Evolutionary conservation across 2,113 vertebrate species (phyloP).

Genomic region (Phocoena sinus): DNA sequence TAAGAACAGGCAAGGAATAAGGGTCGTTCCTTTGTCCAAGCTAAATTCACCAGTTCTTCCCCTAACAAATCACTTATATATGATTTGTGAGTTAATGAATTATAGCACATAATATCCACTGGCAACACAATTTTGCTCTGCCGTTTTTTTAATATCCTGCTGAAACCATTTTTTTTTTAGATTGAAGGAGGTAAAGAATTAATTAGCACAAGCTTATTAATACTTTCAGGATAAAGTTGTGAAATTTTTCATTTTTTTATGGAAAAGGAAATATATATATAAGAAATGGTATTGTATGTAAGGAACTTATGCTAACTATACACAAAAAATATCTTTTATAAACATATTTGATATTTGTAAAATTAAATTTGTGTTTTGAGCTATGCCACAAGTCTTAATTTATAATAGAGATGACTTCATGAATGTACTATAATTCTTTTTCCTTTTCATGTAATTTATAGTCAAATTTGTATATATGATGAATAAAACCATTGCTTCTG

Average conservation of each 20-base stretch:
- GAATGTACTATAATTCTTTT: background rate
- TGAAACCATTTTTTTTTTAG: background rate
- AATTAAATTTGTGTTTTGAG: background rate
- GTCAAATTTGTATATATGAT: background rate
- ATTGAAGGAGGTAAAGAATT: background rate
- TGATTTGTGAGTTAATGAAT: background rate
- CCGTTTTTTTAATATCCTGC: background rate
- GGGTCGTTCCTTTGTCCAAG: slow-evolving; percentile 11
- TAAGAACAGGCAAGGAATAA: background rate
- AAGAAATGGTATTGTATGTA: background rate
- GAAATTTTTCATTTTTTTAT: background rate
- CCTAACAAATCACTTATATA: slow-evolving; percentile 23
- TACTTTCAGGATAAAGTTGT: background rate
- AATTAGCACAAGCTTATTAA: background rate
- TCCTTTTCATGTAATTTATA: background rate
- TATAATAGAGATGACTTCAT: background rate
- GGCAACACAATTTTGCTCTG: background rate
- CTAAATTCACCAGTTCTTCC: slow-evolving; percentile 34
- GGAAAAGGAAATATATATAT: background rate
- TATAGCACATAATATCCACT: background rate
- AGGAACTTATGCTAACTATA: background rate
- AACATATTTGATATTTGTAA: background rate
- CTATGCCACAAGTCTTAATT: background rate
- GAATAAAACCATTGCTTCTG: background rate
- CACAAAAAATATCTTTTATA: background rate